Conservation (phyloP, 2,888 invertebrate genomes). For the Calephelis perditalis region DNA sequence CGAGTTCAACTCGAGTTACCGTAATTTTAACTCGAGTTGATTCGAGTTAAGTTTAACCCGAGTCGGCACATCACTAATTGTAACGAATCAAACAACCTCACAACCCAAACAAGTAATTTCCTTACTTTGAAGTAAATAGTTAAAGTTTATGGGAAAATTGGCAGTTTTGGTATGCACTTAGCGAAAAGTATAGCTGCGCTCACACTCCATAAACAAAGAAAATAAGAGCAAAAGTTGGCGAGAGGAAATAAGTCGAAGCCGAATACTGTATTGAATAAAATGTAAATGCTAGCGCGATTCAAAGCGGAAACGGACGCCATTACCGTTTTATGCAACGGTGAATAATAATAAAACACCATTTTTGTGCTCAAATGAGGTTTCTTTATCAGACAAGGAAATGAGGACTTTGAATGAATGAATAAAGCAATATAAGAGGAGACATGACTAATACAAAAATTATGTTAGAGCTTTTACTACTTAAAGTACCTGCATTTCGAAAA, state of each 20-base stretch:
- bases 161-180: not conserved
- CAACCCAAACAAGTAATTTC: too few relatives aligned
- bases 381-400: conserved; percentile 2
- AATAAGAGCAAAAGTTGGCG: conserved; percentile 3
- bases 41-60: too few relatives aligned
- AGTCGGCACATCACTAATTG: too few relatives aligned
- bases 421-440: too few relatives aligned
- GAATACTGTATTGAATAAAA: conserved; percentile 24
- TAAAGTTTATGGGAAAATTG: conserved; percentile 1
- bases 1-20: too few relatives aligned
- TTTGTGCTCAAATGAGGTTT: conserved; percentile 9
- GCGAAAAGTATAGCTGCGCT: not conserved
- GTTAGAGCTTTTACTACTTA: too few relatives aligned
- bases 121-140: not conserved
- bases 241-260: conserved; percentile 1
- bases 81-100: too few relatives aligned
- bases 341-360: conserved; percentile 11
- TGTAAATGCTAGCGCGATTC: conserved; percentile 20
- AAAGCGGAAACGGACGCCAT: conserved; percentile 24
- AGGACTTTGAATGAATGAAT: not conserved
- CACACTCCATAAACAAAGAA: conserved; percentile 3
- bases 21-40: too few relatives aligned
- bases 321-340: conserved; percentile 20
- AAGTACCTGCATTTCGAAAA: too few relatives aligned
- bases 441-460: too few relatives aligned